Base-by-base conservation (phyloP, 2,888 invertebrate species). In the Cacoxenus indagator region DNA sequence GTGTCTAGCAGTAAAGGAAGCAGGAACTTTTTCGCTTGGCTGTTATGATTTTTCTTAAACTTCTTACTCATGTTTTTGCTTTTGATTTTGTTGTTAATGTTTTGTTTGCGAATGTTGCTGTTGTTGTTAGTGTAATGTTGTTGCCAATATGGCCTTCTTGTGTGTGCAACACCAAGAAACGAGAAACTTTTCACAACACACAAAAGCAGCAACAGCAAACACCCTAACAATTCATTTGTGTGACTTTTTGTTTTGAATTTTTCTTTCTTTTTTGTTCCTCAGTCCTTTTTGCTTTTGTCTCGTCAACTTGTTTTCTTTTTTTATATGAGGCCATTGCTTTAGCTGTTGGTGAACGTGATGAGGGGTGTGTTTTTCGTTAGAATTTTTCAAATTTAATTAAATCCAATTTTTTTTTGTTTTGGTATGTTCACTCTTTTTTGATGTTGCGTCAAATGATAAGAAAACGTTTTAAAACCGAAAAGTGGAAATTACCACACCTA, bases 61-160 rank as follows among this genome's bases (percentile, higher is more conserved):
- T 37, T 31, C 9, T 31, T 9, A 31, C 31, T 37, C 37, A 37
- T 11, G 9, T 22, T 9, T 51, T 51, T 22, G 51, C 22, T 51
- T 3, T 19, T 65, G 62, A 22, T 61, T 48, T 24, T 46, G 26
- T 64, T 46, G 27, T 31, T 57, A 0, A 26, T 57, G 29, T 27
- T 31, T 14, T 51, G 4, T 9, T 64, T 59, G 64, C 22, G 57
- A 31, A n/a, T 45, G 67, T 45, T 29, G 14, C 14, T 48, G 66
- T 43, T 66, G 27, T 57, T 31, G 37, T 57, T 54, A 37, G 54
- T 51, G 31, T 51, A 51, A 51, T 31, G 51, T 65, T 51, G 51
- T 65, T 65, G 51, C 54, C 65, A 51, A 43, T 48, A 54, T 65
- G 48, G 54, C 46, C 48, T 43, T n/a, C n/a, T 43, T 5, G 11